Percentiles rank a stretch among this genome's conserved stretches.
These are phyloP conservation scores for Eudorcas thomsonii DNA, from an alignment of 2,113 vertebrate genomes.

Conservation along the genomic window DNA sequence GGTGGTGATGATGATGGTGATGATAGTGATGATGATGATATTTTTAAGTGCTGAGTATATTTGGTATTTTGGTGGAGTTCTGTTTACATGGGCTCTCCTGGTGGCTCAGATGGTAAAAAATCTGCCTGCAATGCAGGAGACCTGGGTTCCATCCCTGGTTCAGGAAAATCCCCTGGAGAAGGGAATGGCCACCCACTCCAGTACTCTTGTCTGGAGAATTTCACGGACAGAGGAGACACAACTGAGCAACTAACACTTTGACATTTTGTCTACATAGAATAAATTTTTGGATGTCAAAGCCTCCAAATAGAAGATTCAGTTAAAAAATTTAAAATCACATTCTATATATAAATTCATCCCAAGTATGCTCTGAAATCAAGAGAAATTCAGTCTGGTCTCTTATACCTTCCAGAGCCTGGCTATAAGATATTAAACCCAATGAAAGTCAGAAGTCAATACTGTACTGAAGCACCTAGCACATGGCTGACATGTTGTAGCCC, in stretches of 20 bases:
- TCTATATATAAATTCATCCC: background rate
- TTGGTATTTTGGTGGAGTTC: background rate
- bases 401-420: background rate
- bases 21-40: background rate
- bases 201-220: background rate
- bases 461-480: rapidly evolving
- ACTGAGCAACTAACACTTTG: background rate
- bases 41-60: background rate
- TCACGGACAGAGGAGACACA: background rate
- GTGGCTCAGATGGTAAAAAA: background rate
- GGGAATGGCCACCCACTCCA: background rate
- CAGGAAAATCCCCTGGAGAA: background rate
- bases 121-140: background rate
- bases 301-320: background rate
- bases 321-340: background rate
- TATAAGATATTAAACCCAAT: background rate
- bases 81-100: background rate
- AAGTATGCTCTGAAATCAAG: background rate
- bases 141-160: background rate
- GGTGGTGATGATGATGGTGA: rapidly evolving
- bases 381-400: background rate
- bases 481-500: rapidly evolving
- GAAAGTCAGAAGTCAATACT: background rate
- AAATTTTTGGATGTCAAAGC: background rate
- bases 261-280: background rate